phyloP scores from a whole-genome alignment of 2,797 vertebrate species.

The Enteromius paludinosus region DNA sequence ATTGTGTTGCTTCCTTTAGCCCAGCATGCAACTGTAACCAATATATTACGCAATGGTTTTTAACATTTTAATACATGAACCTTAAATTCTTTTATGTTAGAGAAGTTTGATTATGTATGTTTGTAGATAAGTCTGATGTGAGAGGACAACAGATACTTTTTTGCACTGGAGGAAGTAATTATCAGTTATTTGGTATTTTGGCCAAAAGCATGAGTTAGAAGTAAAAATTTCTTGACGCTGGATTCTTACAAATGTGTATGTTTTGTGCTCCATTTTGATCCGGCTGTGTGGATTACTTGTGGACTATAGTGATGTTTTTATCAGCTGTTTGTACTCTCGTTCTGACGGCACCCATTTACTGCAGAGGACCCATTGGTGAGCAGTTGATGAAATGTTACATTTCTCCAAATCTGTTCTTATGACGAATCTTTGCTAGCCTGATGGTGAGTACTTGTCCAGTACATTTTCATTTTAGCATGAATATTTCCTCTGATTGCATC shows the following conservation, averaged over 20 bases:
- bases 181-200: not conserved
- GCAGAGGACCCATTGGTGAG: not conserved
- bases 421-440: not conserved
- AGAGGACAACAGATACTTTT: not conserved
- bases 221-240: not conserved
- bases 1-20: constrained; percentile 16
- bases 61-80: not conserved
- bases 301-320: not conserved
- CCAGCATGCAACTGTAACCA: not conserved
- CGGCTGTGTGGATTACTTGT: not conserved
- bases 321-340: not conserved
- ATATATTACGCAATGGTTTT: not conserved
- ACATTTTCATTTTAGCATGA: not conserved
- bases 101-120: not conserved
- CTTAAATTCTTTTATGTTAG: not conserved
- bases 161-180: not conserved
- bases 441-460: not conserved
- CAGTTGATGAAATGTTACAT: not conserved
- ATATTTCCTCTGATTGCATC: not conserved
- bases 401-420: not conserved
- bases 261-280: not conserved
- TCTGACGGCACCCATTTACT: not conserved
- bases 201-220: not conserved
- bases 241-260: not conserved
- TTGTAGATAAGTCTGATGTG: not conserved